phyloP scores from a whole-genome alignment of 1,140 invertebrate species.

The Agrypnia vestita region DNA sequence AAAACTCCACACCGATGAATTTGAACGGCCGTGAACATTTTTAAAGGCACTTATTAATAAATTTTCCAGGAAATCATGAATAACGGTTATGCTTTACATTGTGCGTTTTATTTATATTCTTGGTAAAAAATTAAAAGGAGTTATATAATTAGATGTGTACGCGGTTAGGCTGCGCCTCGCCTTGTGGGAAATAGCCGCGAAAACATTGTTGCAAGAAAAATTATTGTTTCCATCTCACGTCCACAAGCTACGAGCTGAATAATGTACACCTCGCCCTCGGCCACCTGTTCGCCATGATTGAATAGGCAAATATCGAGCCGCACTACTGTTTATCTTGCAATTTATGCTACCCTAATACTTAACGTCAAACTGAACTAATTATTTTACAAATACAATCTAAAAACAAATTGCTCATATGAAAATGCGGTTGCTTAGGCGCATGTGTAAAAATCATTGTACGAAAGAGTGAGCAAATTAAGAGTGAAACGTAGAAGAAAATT shows the following conservation, averaged over 20 bases:
- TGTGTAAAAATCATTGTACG: too few relatives aligned
- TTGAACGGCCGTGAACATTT: too few relatives aligned
- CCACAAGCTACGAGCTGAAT: slow-evolving; percentile 31
- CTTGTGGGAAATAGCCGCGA: slow-evolving; percentile 2
- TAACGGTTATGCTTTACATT: slow-evolving; percentile 5
- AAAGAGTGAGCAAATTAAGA: too few relatives aligned
- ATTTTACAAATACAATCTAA: too few relatives aligned
- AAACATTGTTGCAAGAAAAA: slow-evolving; percentile 18
- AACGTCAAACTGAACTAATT: too few relatives aligned
- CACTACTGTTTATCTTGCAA: slow-evolving; percentile 10
- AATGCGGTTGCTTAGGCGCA: too few relatives aligned
- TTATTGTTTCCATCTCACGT: slow-evolving; percentile 36
- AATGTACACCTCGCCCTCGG: slow-evolving; percentile 12
- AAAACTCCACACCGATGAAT: too few relatives aligned
- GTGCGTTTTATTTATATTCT: slow-evolving; percentile 25
- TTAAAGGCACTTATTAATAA: not conserved
- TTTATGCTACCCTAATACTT: slow-evolving; percentile 36
- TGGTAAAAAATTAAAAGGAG: slow-evolving; percentile 21
- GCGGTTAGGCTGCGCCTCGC: not conserved
- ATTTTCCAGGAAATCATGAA: slow-evolving; percentile 4
- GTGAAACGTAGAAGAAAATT: too few relatives aligned
- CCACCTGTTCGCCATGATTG: slow-evolving; percentile 54
- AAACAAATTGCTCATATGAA: too few relatives aligned
- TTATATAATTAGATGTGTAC: slow-evolving; percentile 35
- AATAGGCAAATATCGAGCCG: slow-evolving; percentile 54